Evolutionary conservation across 2,888 invertebrate genomes (phyloP).

Genomic region (Meliscaeva auricollis): DNA sequence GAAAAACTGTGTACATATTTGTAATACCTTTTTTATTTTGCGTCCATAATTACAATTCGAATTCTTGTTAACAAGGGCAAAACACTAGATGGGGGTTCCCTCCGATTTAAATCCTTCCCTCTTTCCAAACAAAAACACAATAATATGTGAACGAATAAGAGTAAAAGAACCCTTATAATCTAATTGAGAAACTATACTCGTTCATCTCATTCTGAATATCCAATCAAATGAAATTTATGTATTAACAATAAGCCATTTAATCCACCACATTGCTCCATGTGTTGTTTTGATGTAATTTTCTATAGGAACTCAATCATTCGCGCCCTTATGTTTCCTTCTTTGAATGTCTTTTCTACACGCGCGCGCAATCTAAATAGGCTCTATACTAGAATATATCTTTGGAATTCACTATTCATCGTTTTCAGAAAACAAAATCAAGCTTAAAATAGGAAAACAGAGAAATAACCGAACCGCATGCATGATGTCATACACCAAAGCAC

Average conservation of each 20-base stretch:
- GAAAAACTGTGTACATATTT: no score
- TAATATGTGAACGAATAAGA: background rate
- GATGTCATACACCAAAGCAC: conserved; percentile 16
- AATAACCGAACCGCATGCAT: conserved; percentile 7
- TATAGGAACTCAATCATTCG: conserved; percentile 66
- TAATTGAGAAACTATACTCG: conserved; percentile 1
- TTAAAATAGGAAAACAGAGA: conserved; percentile 14
- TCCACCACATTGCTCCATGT: conserved; percentile 3
- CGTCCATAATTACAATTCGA: no score
- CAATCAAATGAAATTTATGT: conserved; percentile 35
- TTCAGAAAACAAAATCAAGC: conserved; percentile 27
- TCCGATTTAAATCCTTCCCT: no score
- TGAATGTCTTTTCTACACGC: conserved; percentile 37
- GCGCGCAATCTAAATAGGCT: conserved; percentile 38
- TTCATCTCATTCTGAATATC: background rate
- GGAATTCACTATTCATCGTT: conserved; percentile 59
- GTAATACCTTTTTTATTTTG: no score
- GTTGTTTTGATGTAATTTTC: conserved; percentile 5
- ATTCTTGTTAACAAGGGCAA: no score
- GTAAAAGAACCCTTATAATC: background rate
- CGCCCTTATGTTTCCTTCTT: conserved; percentile 59
- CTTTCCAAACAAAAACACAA: background rate
- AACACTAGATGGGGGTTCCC: no score
- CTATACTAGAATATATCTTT: conserved; percentile 18
- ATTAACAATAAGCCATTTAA: conserved; percentile 53